These are phyloP conservation scores for Nycteola revayana DNA, from an alignment of 2,888 invertebrate genomes.

Conservation along the genomic window DNA sequence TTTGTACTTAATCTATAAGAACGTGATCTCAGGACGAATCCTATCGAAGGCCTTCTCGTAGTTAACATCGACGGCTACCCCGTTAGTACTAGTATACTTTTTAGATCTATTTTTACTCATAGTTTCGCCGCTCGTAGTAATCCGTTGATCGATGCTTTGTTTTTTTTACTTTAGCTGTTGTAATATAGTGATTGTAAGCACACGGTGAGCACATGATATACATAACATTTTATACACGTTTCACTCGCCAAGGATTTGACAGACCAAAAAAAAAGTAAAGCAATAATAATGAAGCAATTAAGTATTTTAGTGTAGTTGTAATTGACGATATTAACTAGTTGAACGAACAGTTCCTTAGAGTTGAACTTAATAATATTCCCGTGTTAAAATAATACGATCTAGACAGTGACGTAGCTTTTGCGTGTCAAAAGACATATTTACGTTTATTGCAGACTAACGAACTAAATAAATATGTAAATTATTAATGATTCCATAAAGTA, in stretches of 20 bases:
- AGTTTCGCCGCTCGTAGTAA: conserved; percentile 70
- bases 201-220: conserved; percentile 65
- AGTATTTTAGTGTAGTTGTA: conserved; percentile 56
- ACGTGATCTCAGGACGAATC: conserved; percentile 80
- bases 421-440: conserved; percentile 71
- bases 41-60: conserved; percentile 73
- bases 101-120: conserved; percentile 60
- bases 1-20: conserved; percentile 78
- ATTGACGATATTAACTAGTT: conserved; percentile 45
- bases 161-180: conserved; percentile 59
- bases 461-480: conserved; percentile 19
- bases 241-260: conserved; percentile 69
- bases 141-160: conserved; percentile 55
- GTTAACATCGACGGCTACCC: conserved; percentile 64
- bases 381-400: conserved; percentile 21
- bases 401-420: conserved; percentile 50
- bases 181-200: conserved; percentile 56
- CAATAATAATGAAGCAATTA: conserved; percentile 64
- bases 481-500: no score
- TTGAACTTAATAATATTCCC: conserved; percentile 26
- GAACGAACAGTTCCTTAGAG: conserved; percentile 38
- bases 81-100: conserved; percentile 53
- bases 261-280: conserved; percentile 66
- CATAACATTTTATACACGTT: conserved; percentile 60
- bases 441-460: conserved; percentile 32